Conservation (phyloP, 2,113 vertebrate genomes). For the Ochotona princeps region DNA sequence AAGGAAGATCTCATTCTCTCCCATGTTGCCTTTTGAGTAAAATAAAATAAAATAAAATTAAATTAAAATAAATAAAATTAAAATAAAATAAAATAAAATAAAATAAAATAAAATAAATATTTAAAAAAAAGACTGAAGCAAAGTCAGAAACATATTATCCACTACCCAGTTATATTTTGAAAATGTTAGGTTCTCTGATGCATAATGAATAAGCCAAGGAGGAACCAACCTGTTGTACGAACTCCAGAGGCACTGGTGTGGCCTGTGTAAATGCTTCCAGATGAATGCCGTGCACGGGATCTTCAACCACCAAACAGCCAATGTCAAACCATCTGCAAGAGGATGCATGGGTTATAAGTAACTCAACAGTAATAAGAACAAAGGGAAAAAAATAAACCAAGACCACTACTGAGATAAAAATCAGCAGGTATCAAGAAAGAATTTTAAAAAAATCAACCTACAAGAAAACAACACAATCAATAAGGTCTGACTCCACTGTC, state of each 20-base stretch:
- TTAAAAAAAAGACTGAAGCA: background rate
- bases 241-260: slow-evolving; percentile 93
- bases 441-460: background rate
- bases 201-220: background rate
- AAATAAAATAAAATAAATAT: too few species aligned
- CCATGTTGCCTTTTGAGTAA: too few species aligned
- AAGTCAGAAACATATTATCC: background rate
- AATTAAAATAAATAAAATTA: too few species aligned
- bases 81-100: too few species aligned
- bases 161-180: background rate
- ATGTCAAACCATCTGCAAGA: slow-evolving; percentile 96
- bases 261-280: slow-evolving; percentile 96
- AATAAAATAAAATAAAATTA: too few species aligned
- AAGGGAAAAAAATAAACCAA: background rate
- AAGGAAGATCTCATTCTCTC: too few species aligned
- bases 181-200: background rate
- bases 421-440: background rate
- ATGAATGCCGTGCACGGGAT: slow-evolving; percentile 91
- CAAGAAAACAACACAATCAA: slow-evolving; percentile 5
- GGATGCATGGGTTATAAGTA: background rate
- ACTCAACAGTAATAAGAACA: background rate
- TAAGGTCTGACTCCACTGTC: background rate
- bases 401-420: background rate
- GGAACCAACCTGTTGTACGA: slow-evolving; percentile 92
- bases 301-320: slow-evolving; percentile 95